These are phyloP conservation scores for Oxyscelio sp. DNA, from an alignment of 2,888 invertebrate species.

Conservation along the genomic window DNA sequence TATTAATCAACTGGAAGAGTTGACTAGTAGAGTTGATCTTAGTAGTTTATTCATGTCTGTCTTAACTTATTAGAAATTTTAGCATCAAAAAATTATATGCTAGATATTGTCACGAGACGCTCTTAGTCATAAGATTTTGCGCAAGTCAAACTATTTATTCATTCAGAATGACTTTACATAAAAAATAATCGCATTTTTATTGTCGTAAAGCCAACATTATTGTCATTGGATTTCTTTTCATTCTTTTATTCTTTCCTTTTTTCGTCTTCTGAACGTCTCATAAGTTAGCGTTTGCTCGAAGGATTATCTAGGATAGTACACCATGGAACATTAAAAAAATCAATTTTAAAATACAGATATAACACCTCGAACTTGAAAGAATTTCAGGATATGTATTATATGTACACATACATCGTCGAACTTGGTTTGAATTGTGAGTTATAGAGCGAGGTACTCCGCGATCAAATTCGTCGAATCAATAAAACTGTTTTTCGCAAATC, in stretches of 20 bases:
- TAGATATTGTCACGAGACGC: slow-evolving; percentile 46
- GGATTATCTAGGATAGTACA: slow-evolving; percentile 35
- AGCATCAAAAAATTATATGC: slow-evolving; percentile 64
- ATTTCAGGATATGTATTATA: slow-evolving; percentile 52
- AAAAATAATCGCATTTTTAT: slow-evolving; percentile 54
- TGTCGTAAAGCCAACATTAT: slow-evolving; percentile 55
- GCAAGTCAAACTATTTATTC: slow-evolving; percentile 39
- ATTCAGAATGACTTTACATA: slow-evolving; percentile 32
- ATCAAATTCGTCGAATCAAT: slow-evolving; percentile 46
- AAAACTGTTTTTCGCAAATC: slow-evolving; percentile 5
- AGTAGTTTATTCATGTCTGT: slow-evolving; percentile 24
- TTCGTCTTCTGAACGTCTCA: slow-evolving; percentile 24
- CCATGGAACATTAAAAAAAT: slow-evolving; percentile 20
- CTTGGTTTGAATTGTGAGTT: slow-evolving; percentile 23
- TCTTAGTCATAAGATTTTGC: slow-evolving; percentile 37
- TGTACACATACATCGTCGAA: slow-evolving; percentile 60
- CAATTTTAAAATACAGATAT: slow-evolving; percentile 54
- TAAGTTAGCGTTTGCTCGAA: slow-evolving; percentile 10
- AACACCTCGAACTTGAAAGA: slow-evolving; percentile 33
- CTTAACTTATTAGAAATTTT: slow-evolving; percentile 44
- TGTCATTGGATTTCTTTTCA: slow-evolving; percentile 36
- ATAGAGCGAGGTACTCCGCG: slow-evolving; percentile 51
- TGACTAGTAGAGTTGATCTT: slow-evolving; percentile 54
- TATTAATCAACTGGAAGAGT: slow-evolving; percentile 49
- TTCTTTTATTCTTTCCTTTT: background rate